Evolutionary conservation across 1,140 invertebrate genomes (phyloP), one percentile per base, ranked within the genome.

Genomic region (Venturia canescens): DNA sequence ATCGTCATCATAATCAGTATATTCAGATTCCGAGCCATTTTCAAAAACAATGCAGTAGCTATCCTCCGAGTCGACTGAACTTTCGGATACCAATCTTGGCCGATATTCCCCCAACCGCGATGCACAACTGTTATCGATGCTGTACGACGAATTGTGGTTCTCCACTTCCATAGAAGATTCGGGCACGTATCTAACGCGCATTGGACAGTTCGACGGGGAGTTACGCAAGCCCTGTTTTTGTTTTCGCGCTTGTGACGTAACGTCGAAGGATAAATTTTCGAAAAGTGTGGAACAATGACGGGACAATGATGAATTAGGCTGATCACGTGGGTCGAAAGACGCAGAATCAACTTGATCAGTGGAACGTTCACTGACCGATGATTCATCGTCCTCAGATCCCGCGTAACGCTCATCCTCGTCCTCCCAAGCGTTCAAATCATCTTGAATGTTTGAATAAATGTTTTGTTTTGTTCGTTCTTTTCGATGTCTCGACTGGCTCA

Each of bases 11-110:
- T 80, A 60, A 50, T 79, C 84, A 0, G 23, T 48, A 26, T 70
- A 78, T 60, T 80, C 78, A 23, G 69, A 79, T 66, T 85, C 80
- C 5, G 84, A 85, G 21, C 78, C 79, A 71, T 83, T 75, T 63
- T 89, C 86, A 83, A 91, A 92, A 38, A 91, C 85, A 75, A 92
- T 89, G 27, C 80, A 87, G 15, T 86, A 91, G 78, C 89, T 92
- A 72, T 92, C 89, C 34, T 92, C 90, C n/a, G 89, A 92, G 69
- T 92, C 89, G 6, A 87, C 82, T 1, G 91, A 92, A 80, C 85
- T 89, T 71, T 91, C 89, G 7, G 91, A 92, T 9, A 85, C 16
- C 6, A 83, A 29, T n/a, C 86, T 84, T 7, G 79, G 57, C 50
- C 86, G 82, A 75, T 78, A 84, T 23, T 27, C 26, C 26, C 70